phyloP scores from a whole-genome alignment of 1,140 invertebrate genomes.

The Nasonia vitripennis region DNA sequence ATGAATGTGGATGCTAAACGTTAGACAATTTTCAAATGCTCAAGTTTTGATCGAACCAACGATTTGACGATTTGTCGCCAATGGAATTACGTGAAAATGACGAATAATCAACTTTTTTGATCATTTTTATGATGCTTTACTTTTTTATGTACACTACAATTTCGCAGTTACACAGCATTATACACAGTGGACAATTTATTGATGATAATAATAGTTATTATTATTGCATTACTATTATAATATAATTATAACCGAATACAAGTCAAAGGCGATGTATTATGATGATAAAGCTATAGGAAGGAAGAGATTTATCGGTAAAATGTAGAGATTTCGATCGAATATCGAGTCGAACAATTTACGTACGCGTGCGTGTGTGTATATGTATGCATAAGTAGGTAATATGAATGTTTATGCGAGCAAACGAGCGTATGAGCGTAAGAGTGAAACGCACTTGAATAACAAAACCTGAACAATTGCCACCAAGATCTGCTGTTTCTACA shows the following conservation, averaged over 20 bases:
- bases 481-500: conserved; percentile 68
- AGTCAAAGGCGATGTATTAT: conserved; percentile 58
- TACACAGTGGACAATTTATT: conserved; percentile 63
- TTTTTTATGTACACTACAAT: conserved; percentile 62
- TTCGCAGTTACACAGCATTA: conserved; percentile 61
- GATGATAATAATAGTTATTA: conserved; percentile 59
- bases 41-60: not conserved
- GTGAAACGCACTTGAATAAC: conserved; percentile 46
- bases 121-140: conserved; percentile 64
- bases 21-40: not conserved
- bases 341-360: conserved; percentile 53
- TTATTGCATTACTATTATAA: conserved; percentile 56
- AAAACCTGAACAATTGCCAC: conserved; percentile 48
- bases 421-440: conserved; percentile 7
- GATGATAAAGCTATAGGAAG: conserved; percentile 54
- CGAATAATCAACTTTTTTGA: conserved; percentile 56
- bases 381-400: conserved; percentile 40
- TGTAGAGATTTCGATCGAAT: conserved; percentile 56
- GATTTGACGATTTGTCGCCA: conserved; percentile 1
- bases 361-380: conserved; percentile 39
- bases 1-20: not conserved
- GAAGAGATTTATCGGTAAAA: conserved; percentile 53
- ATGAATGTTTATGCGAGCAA: conserved; percentile 8
- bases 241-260: conserved; percentile 56
- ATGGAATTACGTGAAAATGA: conserved; percentile 44